Conservation (phyloP, 2,113 vertebrate species). For the Ophiodon elongatus region DNA sequence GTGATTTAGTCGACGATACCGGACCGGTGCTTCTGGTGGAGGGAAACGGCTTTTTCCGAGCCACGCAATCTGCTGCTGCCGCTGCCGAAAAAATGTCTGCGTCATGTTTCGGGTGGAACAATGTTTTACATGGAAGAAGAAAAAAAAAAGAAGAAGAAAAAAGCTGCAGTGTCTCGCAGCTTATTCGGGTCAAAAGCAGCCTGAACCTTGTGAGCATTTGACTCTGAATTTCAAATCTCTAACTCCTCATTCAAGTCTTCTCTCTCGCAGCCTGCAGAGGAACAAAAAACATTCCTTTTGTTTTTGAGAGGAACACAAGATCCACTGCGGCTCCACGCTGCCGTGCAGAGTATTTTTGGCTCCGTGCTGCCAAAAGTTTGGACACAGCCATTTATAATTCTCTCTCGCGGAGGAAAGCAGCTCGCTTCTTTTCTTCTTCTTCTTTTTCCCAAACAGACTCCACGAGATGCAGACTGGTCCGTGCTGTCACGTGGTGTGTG, state of each 20-base stretch:
- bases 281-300: conserved; percentile 35
- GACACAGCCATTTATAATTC: conserved; percentile 69
- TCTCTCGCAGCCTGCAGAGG: conserved; percentile 9
- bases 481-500: conserved; percentile 40
- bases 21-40: conserved; percentile 60
- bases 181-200: conserved; percentile 54
- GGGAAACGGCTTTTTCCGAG: conserved; percentile 53
- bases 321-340: conserved; percentile 48
- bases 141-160: too few relatives aligned
- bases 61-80: conserved; percentile 50
- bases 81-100: conserved; percentile 47
- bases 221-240: conserved; percentile 41
- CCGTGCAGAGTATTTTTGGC: conserved; percentile 72
- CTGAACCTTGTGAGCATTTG: conserved; percentile 37
- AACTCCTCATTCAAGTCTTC: conserved; percentile 28
- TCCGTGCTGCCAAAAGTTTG: conserved; percentile 69
- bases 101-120: conserved; percentile 46
- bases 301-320: conserved; percentile 60
- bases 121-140: conserved; percentile 59
- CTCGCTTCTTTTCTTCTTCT: conserved; percentile 48
- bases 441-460: conserved; percentile 52
- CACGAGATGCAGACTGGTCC: conserved; percentile 43
- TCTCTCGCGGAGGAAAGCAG: conserved; percentile 45
- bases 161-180: conserved; percentile 28
- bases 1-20: conserved; percentile 68